Evolutionary conservation across 2,797 vertebrate species (phyloP).

Genomic region (Luscinia luscinia): DNA sequence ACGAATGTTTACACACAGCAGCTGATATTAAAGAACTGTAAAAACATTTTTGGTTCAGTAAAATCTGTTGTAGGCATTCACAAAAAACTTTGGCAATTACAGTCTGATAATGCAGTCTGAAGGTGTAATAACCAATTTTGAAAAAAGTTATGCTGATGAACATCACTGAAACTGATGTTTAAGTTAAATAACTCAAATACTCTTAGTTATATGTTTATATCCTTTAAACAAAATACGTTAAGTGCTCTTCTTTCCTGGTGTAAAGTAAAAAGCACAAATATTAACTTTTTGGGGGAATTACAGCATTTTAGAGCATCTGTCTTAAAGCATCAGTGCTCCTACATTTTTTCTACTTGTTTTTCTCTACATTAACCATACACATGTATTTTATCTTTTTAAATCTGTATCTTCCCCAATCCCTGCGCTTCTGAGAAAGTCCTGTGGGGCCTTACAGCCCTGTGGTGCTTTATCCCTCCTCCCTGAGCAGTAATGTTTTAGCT

Average conservation of each 20-base stretch:
- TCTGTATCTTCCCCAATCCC: rapidly evolving
- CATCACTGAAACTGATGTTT: background rate
- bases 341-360: background rate
- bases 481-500: too few relatives aligned
- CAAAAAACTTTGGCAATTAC: background rate
- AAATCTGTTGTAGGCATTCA: background rate
- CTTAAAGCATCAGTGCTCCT: background rate
- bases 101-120: background rate
- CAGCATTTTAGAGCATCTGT: background rate
- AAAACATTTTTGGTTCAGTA: background rate
- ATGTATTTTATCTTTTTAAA: background rate
- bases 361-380: rapidly evolving
- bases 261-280: background rate
- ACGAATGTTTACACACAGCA: background rate
- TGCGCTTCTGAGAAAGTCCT: rapidly evolving
- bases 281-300: background rate
- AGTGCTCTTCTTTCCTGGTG: background rate
- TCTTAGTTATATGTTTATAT: background rate
- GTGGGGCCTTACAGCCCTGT: rapidly evolving
- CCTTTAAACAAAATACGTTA: background rate
- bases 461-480: background rate
- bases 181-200: background rate
- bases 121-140: background rate
- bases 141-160: background rate
- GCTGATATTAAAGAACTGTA: background rate